Conservation (phyloP, 2,113 vertebrate species). For the Bubo bubo region DNA sequence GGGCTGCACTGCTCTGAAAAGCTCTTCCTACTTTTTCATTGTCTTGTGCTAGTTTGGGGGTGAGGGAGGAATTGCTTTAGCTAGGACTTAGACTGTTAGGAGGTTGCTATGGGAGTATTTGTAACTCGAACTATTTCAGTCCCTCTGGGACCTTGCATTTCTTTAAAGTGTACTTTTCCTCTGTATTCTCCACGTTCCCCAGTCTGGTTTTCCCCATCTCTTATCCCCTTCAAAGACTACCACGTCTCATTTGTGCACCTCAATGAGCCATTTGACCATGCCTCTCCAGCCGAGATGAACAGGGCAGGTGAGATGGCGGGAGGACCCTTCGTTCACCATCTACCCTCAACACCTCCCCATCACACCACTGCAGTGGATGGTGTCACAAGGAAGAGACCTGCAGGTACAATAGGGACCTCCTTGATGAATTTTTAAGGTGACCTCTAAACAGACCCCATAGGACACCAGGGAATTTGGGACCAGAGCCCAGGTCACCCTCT, state of each 20-base stretch:
- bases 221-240: background rate
- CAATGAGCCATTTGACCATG: fast-evolving
- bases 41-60: background rate
- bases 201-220: background rate
- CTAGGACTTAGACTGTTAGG: background rate
- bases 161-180: background rate
- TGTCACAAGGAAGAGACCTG: background rate
- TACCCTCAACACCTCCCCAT: background rate
- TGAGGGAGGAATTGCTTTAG: background rate
- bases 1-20: background rate
- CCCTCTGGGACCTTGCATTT: background rate
- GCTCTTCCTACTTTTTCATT: background rate
- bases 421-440: background rate
- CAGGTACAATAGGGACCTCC: background rate
- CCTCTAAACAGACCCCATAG: background rate
- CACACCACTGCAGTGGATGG: fast-evolving
- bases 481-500: background rate
- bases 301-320: background rate
- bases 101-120: background rate
- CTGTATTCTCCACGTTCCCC: fast-evolving
- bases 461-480: background rate
- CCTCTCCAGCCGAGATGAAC: background rate
- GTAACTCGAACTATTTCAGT: background rate
- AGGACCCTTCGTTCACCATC: background rate
- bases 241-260: background rate